Conservation (phyloP, 2,888 invertebrate genomes). For the Galerucella calmariensis region DNA sequence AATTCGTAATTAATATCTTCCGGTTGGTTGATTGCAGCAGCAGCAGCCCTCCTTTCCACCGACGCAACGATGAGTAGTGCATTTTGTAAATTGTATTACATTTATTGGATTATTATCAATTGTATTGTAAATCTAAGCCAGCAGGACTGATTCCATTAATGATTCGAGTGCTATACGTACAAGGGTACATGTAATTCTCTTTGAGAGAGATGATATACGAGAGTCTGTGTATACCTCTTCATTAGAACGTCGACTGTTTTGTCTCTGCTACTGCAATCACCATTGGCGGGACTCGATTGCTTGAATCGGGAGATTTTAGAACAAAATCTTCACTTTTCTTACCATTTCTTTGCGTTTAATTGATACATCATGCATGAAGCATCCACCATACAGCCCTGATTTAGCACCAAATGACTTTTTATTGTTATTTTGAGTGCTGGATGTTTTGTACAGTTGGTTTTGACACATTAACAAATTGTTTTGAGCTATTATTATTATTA, state of each 20-base stretch:
- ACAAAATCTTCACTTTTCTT: too few species aligned
- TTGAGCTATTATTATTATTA: too few species aligned
- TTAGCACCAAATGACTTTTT: not conserved
- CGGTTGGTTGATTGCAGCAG: not conserved
- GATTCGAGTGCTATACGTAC: constrained; percentile 14
- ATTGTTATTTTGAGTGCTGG: too few species aligned
- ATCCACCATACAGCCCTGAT: not conserved
- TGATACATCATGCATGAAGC: not conserved
- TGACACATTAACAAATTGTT: too few species aligned
- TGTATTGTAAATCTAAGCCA: constrained; percentile 28
- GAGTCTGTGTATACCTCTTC: not conserved
- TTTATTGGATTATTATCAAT: constrained; percentile 23
- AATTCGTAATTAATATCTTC: constrained; percentile 13
- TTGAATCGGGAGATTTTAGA: too few species aligned
- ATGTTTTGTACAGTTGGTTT: too few species aligned
- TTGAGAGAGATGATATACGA: constrained; percentile 19
- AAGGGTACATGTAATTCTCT: constrained; percentile 9
- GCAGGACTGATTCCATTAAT: constrained; percentile 20
- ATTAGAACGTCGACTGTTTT: not conserved
- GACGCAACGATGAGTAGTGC: not conserved
- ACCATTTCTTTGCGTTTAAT: too few species aligned
- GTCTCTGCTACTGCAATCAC: not conserved
- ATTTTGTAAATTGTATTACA: constrained; percentile 12
- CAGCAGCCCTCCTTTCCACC: not conserved
- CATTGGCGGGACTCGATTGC: not conserved